phyloP scores from a whole-genome alignment of 2,797 vertebrate genomes.

The Cryptoblepharus egeriae region DNA sequence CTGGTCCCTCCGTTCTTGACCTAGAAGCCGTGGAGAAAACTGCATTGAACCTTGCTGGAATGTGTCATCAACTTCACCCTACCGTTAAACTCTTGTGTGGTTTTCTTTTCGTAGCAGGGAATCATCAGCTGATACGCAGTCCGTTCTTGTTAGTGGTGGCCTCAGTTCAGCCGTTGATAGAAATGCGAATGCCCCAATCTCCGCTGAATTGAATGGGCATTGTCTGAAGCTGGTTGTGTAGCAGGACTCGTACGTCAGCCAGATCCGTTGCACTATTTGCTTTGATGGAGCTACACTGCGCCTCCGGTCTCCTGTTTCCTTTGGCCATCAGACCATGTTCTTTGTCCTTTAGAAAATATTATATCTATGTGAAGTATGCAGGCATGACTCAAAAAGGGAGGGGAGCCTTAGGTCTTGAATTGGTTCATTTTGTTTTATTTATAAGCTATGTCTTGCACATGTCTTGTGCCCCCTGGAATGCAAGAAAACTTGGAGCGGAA shows the following conservation, averaged over 20 bases:
- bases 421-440: constrained; percentile 15
- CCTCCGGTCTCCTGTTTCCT: background rate
- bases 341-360: constrained; percentile 49
- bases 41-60: too few species aligned
- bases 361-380: constrained; percentile 42
- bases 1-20: too few species aligned
- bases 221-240: constrained; percentile 44
- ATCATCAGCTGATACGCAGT: too few species aligned
- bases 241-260: constrained; percentile 45
- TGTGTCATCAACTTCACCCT: too few species aligned
- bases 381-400: constrained; percentile 41
- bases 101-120: too few species aligned
- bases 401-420: constrained; percentile 38
- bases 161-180: background rate
- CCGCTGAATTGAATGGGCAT: background rate
- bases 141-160: background rate
- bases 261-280: constrained; percentile 48
- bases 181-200: background rate
- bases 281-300: constrained; percentile 38
- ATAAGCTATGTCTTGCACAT: background rate
- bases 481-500: fast-evolving
- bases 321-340: constrained; percentile 11
- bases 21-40: too few species aligned
- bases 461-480: constrained; percentile 1
- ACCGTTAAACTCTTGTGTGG: too few species aligned